phyloP scores from a whole-genome alignment of 2,113 vertebrate genomes.

The Leptocoma aspasia region DNA sequence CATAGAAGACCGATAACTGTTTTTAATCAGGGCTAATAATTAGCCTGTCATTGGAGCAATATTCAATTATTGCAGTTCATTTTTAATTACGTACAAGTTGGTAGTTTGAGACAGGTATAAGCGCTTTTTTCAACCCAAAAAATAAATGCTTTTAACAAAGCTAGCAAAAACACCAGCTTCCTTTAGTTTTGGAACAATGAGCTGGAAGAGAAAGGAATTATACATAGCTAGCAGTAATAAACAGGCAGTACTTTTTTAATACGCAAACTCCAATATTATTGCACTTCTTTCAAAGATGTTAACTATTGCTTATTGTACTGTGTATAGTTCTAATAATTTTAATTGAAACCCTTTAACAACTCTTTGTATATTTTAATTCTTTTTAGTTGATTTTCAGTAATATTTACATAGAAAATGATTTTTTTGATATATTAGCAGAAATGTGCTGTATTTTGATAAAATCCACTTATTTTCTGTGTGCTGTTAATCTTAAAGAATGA shows the following conservation, averaged over 20 bases:
- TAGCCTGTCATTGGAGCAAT: slow-evolving; percentile 70
- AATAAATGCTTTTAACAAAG: slow-evolving; percentile 52
- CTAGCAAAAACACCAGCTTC: slow-evolving; percentile 59
- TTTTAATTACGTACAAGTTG: slow-evolving; percentile 64
- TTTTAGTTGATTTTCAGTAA: slow-evolving; percentile 76
- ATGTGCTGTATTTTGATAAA: slow-evolving; percentile 82
- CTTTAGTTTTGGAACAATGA: slow-evolving; percentile 37
- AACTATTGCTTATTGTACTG: slow-evolving; percentile 73
- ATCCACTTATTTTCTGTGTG: slow-evolving; percentile 75
- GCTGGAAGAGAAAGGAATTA: slow-evolving; percentile 19
- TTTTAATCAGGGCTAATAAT: slow-evolving; percentile 71
- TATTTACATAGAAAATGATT: slow-evolving; percentile 80
- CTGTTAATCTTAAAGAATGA: slow-evolving; percentile 74
- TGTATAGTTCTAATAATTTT: slow-evolving; percentile 77
- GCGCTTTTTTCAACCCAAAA: slow-evolving; percentile 47
- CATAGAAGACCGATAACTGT: slow-evolving; percentile 92
- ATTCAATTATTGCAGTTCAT: slow-evolving; percentile 66
- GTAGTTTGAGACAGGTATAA: slow-evolving; percentile 42
- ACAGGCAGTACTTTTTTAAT: slow-evolving; percentile 69
- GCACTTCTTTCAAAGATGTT: slow-evolving; percentile 75
- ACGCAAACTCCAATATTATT: slow-evolving; percentile 69
- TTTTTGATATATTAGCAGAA: slow-evolving; percentile 77
- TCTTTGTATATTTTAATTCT: slow-evolving; percentile 80
- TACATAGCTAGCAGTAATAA: slow-evolving; percentile 43
- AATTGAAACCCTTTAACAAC: slow-evolving; percentile 82